Evolutionary conservation across 2,888 invertebrate species (phyloP).

Genomic region (Beris chalybata): DNA sequence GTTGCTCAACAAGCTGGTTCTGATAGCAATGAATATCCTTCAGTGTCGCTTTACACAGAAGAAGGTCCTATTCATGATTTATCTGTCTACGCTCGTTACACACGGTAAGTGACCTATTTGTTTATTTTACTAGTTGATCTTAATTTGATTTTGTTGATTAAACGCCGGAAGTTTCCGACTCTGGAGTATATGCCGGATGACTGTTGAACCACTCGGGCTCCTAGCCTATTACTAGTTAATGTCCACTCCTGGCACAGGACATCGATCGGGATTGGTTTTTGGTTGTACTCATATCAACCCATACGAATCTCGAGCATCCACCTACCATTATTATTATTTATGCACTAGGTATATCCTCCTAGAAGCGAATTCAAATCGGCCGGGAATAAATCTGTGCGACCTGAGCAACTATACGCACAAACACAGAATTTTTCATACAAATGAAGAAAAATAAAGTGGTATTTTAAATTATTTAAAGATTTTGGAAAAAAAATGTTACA

Average conservation of each 20-base stretch:
- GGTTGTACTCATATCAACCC: not conserved
- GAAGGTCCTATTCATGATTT: conserved; percentile 55
- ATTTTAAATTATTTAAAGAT: too few species aligned
- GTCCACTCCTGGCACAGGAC: too few species aligned
- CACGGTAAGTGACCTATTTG: conserved; percentile 51
- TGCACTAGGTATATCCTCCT: conserved; percentile 23
- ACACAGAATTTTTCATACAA: too few species aligned
- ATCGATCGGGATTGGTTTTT: too few species aligned
- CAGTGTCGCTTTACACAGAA: conserved; percentile 57
- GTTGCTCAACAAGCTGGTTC: conserved; percentile 55
- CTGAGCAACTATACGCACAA: too few species aligned
- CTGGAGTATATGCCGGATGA: too few species aligned
- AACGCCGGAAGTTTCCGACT: conserved; percentile 34
- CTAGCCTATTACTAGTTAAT: too few species aligned
- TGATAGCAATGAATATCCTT: conserved; percentile 55
- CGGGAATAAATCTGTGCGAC: too few species aligned
- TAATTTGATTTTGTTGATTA: conserved; percentile 39
- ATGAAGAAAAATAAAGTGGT: too few species aligned
- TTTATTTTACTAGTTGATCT: conserved; percentile 35
- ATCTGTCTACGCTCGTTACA: conserved; percentile 55
- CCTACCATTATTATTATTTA: conserved; percentile 27
- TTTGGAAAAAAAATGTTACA: too few species aligned
- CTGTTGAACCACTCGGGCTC: too few species aligned
- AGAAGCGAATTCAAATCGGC: conserved; percentile 5
- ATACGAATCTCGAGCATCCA: conserved; percentile 17